Conservation (phyloP, 2,113 vertebrate species). For the Nannospalax galili region DNA sequence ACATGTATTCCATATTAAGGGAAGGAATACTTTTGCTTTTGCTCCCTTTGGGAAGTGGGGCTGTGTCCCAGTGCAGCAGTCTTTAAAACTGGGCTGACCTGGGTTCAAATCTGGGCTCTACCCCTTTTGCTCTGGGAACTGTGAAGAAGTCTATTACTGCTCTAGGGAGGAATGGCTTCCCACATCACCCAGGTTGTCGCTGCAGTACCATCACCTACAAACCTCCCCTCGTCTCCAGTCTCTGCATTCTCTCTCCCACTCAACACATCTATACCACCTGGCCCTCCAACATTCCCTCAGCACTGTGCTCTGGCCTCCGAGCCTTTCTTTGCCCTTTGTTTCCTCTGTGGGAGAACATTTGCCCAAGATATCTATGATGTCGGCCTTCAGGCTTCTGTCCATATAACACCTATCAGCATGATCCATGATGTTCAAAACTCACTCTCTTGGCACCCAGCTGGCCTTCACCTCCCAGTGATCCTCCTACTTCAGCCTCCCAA, state of each 20-base stretch:
- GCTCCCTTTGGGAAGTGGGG: not conserved
- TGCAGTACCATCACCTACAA: not conserved
- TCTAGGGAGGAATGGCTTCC: not conserved
- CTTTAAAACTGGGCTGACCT: not conserved
- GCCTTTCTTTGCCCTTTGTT: not conserved
- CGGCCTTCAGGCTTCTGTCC: not conserved
- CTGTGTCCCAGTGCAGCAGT: not conserved
- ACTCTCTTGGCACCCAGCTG: not conserved
- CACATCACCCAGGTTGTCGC: not conserved
- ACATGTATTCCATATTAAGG: not conserved
- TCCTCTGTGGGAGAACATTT: not conserved
- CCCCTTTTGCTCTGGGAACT: not conserved
- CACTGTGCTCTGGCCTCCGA: not conserved
- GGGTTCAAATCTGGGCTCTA: not conserved
- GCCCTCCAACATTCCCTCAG: not conserved
- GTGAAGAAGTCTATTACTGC: not conserved
- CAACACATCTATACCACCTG: not conserved
- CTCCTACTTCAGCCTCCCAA: not conserved
- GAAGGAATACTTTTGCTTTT: not conserved
- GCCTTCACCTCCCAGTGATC: not conserved
- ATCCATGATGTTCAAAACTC: not conserved
- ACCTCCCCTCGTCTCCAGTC: not conserved
- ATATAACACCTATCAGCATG: not conserved
- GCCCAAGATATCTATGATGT: too few relatives aligned
- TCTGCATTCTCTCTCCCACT: not conserved